Percentiles rank a stretch among this genome's conserved stretches.
phyloP scores from a whole-genome alignment of 2,113 vertebrate species.

The Vidua chalybeata region DNA sequence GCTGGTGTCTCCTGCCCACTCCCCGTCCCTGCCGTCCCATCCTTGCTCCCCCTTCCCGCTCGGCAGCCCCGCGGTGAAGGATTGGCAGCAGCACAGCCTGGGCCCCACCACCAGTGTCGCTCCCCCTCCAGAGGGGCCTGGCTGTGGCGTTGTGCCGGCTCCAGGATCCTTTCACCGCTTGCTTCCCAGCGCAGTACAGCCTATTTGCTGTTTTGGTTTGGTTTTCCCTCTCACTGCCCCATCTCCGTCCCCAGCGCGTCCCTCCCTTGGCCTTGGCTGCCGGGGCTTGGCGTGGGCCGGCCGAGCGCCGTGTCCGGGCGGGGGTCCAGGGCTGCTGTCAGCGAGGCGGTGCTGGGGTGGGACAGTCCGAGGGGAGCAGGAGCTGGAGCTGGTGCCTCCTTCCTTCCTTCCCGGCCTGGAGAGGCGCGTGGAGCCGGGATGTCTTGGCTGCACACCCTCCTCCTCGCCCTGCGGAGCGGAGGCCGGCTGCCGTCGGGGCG shows the following conservation, averaged over 20 bases:
- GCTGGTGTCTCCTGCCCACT: neutral
- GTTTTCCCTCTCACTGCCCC: neutral
- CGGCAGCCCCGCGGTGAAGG: rapidly evolving
- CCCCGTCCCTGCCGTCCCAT: neutral
- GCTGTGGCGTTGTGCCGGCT: neutral
- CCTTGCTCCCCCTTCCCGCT: neutral
- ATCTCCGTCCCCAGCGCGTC: neutral
- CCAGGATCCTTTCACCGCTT: neutral
- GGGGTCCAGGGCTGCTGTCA: neutral
- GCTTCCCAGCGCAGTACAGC: rapidly evolving
- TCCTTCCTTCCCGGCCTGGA: slow-evolving; percentile 52
- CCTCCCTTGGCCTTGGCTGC: neutral
- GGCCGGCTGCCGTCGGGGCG: neutral
- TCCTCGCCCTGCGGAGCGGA: neutral
- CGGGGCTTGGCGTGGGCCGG: neutral
- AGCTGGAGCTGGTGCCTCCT: slow-evolving; percentile 8
- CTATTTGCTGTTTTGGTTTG: neutral
- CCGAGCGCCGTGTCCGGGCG: neutral
- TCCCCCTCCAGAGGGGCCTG: neutral
- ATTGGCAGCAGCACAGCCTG: neutral
- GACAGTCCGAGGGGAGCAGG: neutral
- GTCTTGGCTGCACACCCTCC: slow-evolving; percentile 42
- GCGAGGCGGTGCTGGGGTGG: neutral
- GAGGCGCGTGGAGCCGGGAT: neutral
- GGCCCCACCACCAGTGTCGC: rapidly evolving